phyloP scores from a whole-genome alignment of 2,113 vertebrate species.

The Thymallus thymallus region DNA sequence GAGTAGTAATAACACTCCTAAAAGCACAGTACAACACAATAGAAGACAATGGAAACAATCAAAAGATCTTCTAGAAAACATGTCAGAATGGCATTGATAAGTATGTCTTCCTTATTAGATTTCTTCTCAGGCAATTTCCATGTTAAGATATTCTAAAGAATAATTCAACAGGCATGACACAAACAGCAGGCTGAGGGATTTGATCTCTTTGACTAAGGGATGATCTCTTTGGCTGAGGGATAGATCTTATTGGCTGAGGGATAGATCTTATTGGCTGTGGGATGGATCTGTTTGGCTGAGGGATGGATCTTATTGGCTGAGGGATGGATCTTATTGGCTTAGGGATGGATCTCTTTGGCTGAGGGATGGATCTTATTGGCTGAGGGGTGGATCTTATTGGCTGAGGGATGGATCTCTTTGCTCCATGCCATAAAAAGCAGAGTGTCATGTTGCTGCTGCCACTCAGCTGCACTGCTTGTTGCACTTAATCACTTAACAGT shows the following conservation, averaged over 20 bases:
- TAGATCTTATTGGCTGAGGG: conserved; percentile 36
- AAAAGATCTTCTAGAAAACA: background rate
- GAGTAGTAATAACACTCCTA: background rate
- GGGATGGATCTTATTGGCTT: conserved; percentile 36
- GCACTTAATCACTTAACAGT: background rate
- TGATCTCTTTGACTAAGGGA: conserved; percentile 21
- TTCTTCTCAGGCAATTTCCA: conserved; percentile 4
- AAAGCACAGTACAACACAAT: background rate
- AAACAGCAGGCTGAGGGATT: conserved; percentile 30
- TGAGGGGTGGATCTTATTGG: conserved; percentile 43
- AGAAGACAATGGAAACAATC: background rate
- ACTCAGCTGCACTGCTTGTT: background rate
- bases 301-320: conserved; percentile 42
- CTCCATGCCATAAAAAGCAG: background rate
- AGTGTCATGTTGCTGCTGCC: background rate
- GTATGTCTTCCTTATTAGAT: background rate
- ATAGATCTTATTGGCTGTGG: conserved; percentile 38
- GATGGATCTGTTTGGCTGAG: background rate
- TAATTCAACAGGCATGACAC: conserved; percentile 19
- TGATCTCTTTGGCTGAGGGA: conserved; percentile 30
- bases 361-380: conserved; percentile 40
- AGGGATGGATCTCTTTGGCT: conserved; percentile 8
- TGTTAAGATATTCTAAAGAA: conserved; percentile 35
- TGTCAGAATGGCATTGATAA: background rate
- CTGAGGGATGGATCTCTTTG: background rate